Evolutionary conservation across 1,140 invertebrate species (phyloP).

Genomic region (Pomacea maculata): DNA sequence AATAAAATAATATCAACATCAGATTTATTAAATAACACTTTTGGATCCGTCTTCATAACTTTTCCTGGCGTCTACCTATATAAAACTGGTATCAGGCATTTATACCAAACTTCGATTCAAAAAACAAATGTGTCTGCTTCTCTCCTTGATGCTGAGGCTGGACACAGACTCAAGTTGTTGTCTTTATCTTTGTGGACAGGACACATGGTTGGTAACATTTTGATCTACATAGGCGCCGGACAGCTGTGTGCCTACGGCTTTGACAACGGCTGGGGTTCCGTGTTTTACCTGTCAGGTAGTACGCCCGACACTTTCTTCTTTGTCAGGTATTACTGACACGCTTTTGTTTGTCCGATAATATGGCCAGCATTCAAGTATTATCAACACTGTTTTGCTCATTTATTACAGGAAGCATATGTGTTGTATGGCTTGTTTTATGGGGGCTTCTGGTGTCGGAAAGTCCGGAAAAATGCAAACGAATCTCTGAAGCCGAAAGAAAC

Average conservation of each 20-base stretch:
- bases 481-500: constrained; percentile 33
- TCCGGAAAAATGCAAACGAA: constrained; percentile 38
- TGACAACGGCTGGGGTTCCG: constrained; percentile 52
- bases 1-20: no score
- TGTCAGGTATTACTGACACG: background rate
- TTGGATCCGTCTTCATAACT: no score
- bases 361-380: no score
- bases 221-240: constrained; percentile 45
- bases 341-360: background rate
- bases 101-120: no score
- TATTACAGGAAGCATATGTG: constrained; percentile 16
- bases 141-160: no score
- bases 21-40: no score
- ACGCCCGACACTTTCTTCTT: background rate
- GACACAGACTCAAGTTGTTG: background rate
- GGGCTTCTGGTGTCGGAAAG: constrained; percentile 34
- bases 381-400: no score
- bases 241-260: constrained; percentile 47
- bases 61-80: no score
- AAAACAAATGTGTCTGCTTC: no score
- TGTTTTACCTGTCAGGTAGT: constrained; percentile 54
- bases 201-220: constrained; percentile 34
- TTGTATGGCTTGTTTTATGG: constrained; percentile 40
- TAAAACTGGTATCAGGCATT: no score
- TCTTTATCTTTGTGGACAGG: constrained; percentile 19